A percentile compares a stretch with the other conserved stretches of the same genome.
Conservation (phyloP, 2,888 invertebrate species). For the Carcina quercana region DNA sequence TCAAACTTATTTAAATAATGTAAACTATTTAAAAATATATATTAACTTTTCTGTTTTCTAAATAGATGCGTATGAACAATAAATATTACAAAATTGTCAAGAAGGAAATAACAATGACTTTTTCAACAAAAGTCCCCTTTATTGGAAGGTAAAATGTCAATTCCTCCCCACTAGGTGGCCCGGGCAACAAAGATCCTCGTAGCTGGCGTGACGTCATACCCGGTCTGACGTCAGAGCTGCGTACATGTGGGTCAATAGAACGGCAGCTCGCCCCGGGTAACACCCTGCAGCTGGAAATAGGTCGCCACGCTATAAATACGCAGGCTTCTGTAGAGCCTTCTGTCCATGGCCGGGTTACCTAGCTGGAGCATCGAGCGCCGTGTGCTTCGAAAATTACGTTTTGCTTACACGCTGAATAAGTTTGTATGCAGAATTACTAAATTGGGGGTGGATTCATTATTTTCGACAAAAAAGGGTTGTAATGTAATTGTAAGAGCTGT, state of each 20-base stretch:
- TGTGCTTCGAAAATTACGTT: conserved; percentile 15
- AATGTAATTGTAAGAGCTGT: conserved; percentile 17
- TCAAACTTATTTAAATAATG: too few species aligned
- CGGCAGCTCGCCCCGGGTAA: conserved; percentile 50
- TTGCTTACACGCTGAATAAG: too few species aligned
- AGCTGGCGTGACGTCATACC: conserved; percentile 50
- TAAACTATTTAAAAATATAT: too few species aligned
- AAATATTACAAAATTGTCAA: too few species aligned
- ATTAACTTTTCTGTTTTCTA: too few species aligned
- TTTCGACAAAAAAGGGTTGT: too few species aligned
- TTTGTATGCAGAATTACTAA: too few species aligned
- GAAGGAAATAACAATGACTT: too few species aligned
- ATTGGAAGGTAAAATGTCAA: too few species aligned
- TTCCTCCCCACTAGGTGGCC: neutral
- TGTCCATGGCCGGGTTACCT: conserved; percentile 23
- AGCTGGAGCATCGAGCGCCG: conserved; percentile 8
- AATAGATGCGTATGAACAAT: too few species aligned
- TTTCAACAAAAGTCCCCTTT: too few species aligned
- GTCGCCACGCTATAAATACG: conserved; percentile 58
- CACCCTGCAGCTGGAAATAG: conserved; percentile 52
- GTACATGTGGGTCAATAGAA: conserved; percentile 68
- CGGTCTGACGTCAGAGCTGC: conserved; percentile 59
- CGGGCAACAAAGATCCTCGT: conserved; percentile 38
- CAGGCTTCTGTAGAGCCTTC: conserved; percentile 27
- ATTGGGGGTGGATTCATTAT: too few species aligned